A percentile compares a stretch with the other conserved stretches of the same genome.
Conservation (phyloP, 2,113 vertebrate species). For the Pelvicachromis taeniatus region DNA sequence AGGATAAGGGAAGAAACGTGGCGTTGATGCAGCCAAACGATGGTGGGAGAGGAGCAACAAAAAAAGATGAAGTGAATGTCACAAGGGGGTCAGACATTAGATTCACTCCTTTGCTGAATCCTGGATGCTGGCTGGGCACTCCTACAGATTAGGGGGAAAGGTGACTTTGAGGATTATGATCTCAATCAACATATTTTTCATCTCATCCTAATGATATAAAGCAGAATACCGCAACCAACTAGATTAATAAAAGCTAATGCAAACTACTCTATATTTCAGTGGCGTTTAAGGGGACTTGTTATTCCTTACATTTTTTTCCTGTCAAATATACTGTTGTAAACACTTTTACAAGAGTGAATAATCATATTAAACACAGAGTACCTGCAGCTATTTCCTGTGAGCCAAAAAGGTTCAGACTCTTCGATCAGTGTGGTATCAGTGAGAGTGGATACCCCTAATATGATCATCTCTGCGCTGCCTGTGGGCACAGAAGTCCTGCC, state of each 20-base stretch:
- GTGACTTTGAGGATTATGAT: constrained; percentile 46
- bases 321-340: background rate
- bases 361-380: background rate
- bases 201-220: background rate
- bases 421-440: background rate
- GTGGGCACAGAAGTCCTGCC: background rate
- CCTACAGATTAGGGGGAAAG: constrained; percentile 26
- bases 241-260: background rate
- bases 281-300: background rate
- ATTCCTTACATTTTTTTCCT: background rate
- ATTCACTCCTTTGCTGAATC: background rate
- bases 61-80: constrained; percentile 18
- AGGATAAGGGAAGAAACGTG: constrained; percentile 34
- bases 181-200: background rate
- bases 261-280: background rate
- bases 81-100: constrained; percentile 26
- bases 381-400: background rate
- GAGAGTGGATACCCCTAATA: background rate
- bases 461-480: background rate
- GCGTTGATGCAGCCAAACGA: constrained; percentile 14
- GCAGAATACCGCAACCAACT: background rate
- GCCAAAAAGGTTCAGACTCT: background rate
- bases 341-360: background rate
- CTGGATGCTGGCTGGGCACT: background rate
- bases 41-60: background rate